phyloP scores from a whole-genome alignment of 2,797 vertebrate genomes.

The Falco peregrinus region DNA sequence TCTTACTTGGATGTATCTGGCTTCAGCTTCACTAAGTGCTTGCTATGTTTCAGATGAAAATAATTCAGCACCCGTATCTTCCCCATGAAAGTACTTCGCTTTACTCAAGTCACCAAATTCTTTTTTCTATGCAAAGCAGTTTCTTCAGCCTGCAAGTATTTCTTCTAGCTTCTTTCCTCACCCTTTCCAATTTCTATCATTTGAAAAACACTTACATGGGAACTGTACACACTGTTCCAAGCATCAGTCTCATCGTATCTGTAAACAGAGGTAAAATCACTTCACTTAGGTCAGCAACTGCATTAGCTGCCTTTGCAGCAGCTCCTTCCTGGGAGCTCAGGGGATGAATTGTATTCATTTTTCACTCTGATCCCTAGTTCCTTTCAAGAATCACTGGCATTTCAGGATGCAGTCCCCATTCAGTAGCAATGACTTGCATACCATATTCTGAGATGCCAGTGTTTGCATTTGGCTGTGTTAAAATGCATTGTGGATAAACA shows the following conservation, averaged over 20 bases:
- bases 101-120: neutral
- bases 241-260: neutral
- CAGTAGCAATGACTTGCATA: neutral
- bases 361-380: neutral
- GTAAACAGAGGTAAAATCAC: constrained; percentile 16
- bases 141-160: neutral
- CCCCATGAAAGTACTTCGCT: neutral
- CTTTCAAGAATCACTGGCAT: neutral
- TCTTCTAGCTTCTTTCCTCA: neutral
- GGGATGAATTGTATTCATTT: neutral
- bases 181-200: neutral
- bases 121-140: neutral
- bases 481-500: neutral
- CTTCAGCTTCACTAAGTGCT: neutral
- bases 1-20: neutral
- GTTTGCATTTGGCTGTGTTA: neutral
- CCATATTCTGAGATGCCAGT: neutral
- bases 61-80: neutral
- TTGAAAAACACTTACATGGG: neutral
- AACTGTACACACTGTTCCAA: neutral
- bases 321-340: neutral
- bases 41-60: neutral
- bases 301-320: neutral
- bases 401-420: neutral
- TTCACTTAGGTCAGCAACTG: neutral